Base-by-base conservation (phyloP, 1,140 invertebrate species). In the Hesperophylax magnus region DNA sequence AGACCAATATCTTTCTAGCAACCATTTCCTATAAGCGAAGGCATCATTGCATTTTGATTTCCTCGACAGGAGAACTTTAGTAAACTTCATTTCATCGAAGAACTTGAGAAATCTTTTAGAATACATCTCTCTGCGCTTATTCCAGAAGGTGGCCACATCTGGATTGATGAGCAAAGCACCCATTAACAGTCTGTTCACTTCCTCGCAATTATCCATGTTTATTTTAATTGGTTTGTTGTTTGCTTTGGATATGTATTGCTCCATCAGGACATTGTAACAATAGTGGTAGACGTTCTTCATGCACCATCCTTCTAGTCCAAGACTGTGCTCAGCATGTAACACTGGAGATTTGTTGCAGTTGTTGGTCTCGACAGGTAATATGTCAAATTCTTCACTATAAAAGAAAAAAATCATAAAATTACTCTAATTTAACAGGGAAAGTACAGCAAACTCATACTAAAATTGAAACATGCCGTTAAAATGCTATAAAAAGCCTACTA, bases 241-340 rank as follows among this genome's bases (percentile, higher is more conserved):
- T 1, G 52, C 63, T 27, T 76, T 75, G 14, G 65, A 53, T 15
- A 69, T 31, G 27, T 58, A 79, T 20, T 71, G 52, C 22, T 79
- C 84, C 61, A 75, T 71, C 15, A 89, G 75, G 82, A 88, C 87
- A 6, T 85, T 85, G 76, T 90, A 89, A 71, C 87, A 93, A 90
- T 97, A 95, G 84, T 93, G 92, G 85, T 96, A 98, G 5, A 98
- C 92, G 86, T 97, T 94, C 84, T 93, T 93, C 14, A 97, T 92
- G 89, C 97, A 97, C 97, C 97, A 98, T 0, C 95, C 94, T 81
- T 98, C 97, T 65, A 99, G 86, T 0, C 95, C 97, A 18, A 99
- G 87, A 85, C 94, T 94, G 85, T 97, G 94, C 77, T 96, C 93
- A 76, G 94, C 91, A 86, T 96, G 93, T 83, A 97, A 89, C 8